Evolutionary conservation across 1,140 invertebrate genomes (phyloP).

Genomic region (Brachionus rotundiformis): DNA sequence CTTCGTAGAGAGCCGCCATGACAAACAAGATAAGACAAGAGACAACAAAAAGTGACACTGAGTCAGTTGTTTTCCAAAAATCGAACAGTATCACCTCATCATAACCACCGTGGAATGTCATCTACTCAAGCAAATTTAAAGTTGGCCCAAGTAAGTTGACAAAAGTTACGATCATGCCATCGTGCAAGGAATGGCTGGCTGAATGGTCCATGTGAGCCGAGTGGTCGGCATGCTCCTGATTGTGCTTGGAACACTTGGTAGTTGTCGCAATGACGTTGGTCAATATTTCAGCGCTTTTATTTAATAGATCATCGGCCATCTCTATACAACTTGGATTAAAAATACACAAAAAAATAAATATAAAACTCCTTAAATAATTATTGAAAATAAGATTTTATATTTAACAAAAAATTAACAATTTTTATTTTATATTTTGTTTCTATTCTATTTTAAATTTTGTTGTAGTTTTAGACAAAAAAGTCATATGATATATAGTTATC

Average conservation of each 20-base stretch:
- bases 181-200: neutral
- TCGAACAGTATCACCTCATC: slow-evolving; percentile 49
- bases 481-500: slow-evolving; percentile 1
- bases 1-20: slow-evolving; percentile 54
- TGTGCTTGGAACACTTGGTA: slow-evolving; percentile 38
- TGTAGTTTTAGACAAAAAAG: neutral
- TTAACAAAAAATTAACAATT: neutral
- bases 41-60: slow-evolving; percentile 48
- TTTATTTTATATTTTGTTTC: neutral
- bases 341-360: too few relatives aligned
- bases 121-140: neutral
- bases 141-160: neutral
- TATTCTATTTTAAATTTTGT: slow-evolving; percentile 34
- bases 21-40: slow-evolving; percentile 54
- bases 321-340: too few relatives aligned
- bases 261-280: neutral
- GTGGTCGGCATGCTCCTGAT: neutral
- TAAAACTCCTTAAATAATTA: neutral
- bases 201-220: neutral
- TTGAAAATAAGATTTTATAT: neutral
- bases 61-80: slow-evolving; percentile 50
- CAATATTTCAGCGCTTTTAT: neutral
- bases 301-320: slow-evolving; percentile 66
- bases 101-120: slow-evolving; percentile 48
- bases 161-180: slow-evolving; percentile 32